Percentiles rank a stretch among this genome's conserved stretches.
Evolutionary conservation across 2,888 invertebrate species (phyloP).

Genomic region (Luperina nickerlii): DNA sequence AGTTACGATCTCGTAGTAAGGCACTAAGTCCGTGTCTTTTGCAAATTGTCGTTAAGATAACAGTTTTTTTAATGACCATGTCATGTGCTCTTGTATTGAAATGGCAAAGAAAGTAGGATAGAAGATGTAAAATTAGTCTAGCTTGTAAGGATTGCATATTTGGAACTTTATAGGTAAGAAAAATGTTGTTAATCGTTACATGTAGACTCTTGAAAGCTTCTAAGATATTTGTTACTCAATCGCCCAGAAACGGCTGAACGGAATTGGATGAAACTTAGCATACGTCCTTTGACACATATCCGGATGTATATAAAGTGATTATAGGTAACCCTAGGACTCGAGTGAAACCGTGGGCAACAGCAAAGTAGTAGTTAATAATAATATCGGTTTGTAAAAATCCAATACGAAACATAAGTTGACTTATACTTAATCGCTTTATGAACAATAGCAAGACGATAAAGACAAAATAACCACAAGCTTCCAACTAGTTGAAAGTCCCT

Average conservation of each 20-base stretch:
- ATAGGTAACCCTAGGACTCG: neutral
- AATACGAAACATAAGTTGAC: neutral
- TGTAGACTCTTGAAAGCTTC: neutral
- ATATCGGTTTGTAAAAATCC: neutral
- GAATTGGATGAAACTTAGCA: neutral
- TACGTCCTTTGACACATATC: neutral
- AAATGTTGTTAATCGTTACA: neutral
- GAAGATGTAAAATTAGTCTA: neutral
- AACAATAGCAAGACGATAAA: neutral
- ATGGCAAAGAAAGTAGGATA: neutral
- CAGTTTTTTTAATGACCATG: neutral
- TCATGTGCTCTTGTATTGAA: neutral
- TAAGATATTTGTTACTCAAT: neutral
- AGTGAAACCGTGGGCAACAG: neutral
- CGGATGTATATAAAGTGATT: neutral
- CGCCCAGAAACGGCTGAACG: neutral
- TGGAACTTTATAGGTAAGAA: neutral
- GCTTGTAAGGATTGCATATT: neutral
- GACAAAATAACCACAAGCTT: neutral
- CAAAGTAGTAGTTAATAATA: neutral
- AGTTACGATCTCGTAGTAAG: conserved; percentile 33
- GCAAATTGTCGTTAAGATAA: conserved; percentile 40
- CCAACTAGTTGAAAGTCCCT: conserved; percentile 3
- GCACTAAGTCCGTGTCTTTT: conserved; percentile 21
- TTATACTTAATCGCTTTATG: neutral